Percentiles rank a stretch among this genome's conserved stretches.
Conservation (phyloP, 2,113 vertebrate genomes). For the Saguinus midas region DNA sequence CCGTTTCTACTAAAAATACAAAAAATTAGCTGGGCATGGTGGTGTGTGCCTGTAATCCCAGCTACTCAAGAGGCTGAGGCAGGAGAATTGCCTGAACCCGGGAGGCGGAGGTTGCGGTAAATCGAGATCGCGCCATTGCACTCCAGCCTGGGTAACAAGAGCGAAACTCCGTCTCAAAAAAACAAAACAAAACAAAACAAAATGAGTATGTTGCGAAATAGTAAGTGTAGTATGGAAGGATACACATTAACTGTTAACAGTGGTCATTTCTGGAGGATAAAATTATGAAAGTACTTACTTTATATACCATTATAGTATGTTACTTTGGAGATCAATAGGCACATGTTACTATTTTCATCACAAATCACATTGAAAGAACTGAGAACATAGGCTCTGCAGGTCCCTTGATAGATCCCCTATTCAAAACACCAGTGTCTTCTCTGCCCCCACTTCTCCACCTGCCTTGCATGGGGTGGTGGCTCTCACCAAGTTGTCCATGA, state of each 20-base stretch:
- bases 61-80: too few relatives aligned
- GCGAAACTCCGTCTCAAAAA: too few relatives aligned
- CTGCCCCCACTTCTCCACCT: too few relatives aligned
- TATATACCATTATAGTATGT: not conserved
- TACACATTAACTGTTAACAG: not conserved
- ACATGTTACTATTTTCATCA: not conserved
- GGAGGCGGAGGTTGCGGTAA: too few relatives aligned
- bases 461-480: too few relatives aligned
- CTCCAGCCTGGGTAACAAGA: too few relatives aligned
- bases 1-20: too few relatives aligned
- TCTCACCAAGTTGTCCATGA: not conserved
- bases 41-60: too few relatives aligned
- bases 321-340: not conserved
- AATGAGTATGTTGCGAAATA: not conserved
- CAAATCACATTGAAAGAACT: not conserved
- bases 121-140: too few relatives aligned
- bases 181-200: slow-evolving; percentile 4
- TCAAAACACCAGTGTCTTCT: not conserved
- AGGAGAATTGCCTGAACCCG: too few relatives aligned
- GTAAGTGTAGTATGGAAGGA: not conserved
- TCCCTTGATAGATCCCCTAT: not conserved
- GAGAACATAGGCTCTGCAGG: not conserved
- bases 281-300: not conserved
- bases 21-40: too few relatives aligned
- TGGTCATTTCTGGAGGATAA: not conserved